Base-by-base conservation (phyloP, 2,113 vertebrate genomes). In the cat (Felis catus) region DNA sequence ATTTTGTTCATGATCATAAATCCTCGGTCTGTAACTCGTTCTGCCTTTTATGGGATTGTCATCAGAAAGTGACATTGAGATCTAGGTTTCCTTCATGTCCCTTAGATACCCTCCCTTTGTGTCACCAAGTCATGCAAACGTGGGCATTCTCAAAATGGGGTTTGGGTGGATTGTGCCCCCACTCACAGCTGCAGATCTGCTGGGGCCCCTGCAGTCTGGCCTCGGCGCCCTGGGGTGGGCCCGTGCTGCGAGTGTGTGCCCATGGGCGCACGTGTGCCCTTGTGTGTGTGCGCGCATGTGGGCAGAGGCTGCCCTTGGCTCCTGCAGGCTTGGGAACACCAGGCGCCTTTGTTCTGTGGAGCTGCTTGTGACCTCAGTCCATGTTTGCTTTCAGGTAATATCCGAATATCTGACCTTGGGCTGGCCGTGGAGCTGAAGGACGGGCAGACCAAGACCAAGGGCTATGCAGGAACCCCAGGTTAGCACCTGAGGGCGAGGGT, bases 381-480 rank as follows among this genome's bases (percentile, higher is more conserved):
- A 4, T 99, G 96, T 99, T 99, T 99, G 98, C 96, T 99, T 96
- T 66, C 70, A 98, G 99, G 99, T 96, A 99, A 99, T 5, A 95
- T 99, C 81, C 98, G 99, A 81, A 98, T 99, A 66, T 99, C 99
- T 97, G 99, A 99, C 99, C 99, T 99, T 98, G 99, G 99, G 84
- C 98, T 99, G 98, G 99, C 99, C 0, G 98, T 99, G 53, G 98
- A 99, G 96, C 97, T 99, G 97, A 98, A 98, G 55, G 99, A 99
- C 0, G 45, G 98, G 89, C 97, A 98, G 98, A 92, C 94, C 39
- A 99, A 99, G 97, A 99, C 97, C 74, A 99, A 99, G 97, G 99
- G 99, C 97, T 98, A 97, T 0, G 98, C 98, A 4, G 99, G 99
- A 88, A 99, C 99, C 78, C 99, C 99, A 98, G 99, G 99, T 99